Evolutionary conservation across 2,888 invertebrate genomes (phyloP).

Genomic region (Himalopsyche japonica): DNA sequence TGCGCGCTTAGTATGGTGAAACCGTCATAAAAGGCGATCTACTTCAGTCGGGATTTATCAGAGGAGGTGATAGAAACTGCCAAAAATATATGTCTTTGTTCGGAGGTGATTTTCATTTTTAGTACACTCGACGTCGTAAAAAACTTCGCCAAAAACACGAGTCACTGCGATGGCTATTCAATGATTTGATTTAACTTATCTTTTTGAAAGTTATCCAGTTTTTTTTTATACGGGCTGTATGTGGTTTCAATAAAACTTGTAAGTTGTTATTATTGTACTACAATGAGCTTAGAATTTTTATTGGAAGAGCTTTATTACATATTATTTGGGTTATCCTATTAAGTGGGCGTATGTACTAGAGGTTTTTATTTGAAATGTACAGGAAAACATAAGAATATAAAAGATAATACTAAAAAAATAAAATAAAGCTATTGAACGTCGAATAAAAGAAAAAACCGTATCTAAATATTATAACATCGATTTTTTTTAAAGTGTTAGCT

Average conservation of each 20-base stretch:
- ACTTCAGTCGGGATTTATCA: slow-evolving; percentile 9
- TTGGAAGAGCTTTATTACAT: background rate
- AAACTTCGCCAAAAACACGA: background rate
- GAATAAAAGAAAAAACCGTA: no score
- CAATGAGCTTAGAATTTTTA: background rate
- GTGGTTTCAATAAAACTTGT: background rate
- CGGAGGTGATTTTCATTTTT: slow-evolving; percentile 9
- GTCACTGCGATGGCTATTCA: slow-evolving; percentile 16
- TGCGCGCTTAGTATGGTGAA: background rate
- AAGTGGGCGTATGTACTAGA: no score
- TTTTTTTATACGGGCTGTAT: background rate
- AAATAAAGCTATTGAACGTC: no score
- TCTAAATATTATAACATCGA: no score
- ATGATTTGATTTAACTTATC: slow-evolving; percentile 26
- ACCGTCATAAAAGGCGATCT: slow-evolving; percentile 6
- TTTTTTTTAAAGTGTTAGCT: no score
- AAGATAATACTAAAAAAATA: no score
- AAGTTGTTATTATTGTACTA: background rate
- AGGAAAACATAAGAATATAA: no score
- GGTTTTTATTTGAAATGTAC: no score
- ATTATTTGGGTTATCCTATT: background rate
- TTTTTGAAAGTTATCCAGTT: background rate
- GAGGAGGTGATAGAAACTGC: slow-evolving; percentile 26
- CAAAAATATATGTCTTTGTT: slow-evolving; percentile 11
- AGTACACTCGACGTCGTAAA: background rate